Evolutionary conservation across 1,140 invertebrate species (phyloP), one percentile per base, ranked within the genome.

Genomic region (Macrosteles quadrilineatus): DNA sequence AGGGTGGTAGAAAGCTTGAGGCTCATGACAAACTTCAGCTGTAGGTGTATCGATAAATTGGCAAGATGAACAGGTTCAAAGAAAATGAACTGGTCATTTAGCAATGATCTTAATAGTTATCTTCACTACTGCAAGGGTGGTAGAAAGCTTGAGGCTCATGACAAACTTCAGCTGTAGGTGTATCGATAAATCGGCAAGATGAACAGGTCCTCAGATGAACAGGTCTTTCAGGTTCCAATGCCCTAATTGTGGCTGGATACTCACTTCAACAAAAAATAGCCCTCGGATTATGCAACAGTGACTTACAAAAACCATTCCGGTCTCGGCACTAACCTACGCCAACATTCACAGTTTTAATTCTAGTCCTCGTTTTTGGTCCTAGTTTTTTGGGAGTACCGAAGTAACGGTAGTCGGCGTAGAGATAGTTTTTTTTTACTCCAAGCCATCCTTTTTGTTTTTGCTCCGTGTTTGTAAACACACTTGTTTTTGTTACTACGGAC

Each of bases 261-360:
- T 50, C 47, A 21, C 14, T 21, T 50, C 47, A 19, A 50, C 55
- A 59, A 25, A 59, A 59, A 59, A 59, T 27, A 25, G 23, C 23
- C 55, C 27, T 9, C 55, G 55, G 55, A 59, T 59, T 59, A 59
- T 59, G 55, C 55, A 59, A 59, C 55, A 21, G 14, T 30, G 55
- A 59, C 55, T 11, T 23, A 59, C 55, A 59, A 59, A 59, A 59
- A 59, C 55, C 55, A 27, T 29, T 59, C 55, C 55, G 55, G 55
- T n/a, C 55, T 25, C 9, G 55, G 6, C 27, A 59, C 55, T 59
- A 29, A 59, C 55, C 55, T 59, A 59, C 55, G 23, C 9, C 55
- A 59, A 59, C 55, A n/a, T n/a, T n/a, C n/a, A n/a, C n/a, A 27
- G 55, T 59, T 59, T 59, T 50, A 59, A 59, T 27, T 59, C 55